Percentiles rank a stretch among this genome's conserved stretches.
Conservation (phyloP, 64 coral and sea anemone genomes). For the Exaiptasia diaphana region DNA sequence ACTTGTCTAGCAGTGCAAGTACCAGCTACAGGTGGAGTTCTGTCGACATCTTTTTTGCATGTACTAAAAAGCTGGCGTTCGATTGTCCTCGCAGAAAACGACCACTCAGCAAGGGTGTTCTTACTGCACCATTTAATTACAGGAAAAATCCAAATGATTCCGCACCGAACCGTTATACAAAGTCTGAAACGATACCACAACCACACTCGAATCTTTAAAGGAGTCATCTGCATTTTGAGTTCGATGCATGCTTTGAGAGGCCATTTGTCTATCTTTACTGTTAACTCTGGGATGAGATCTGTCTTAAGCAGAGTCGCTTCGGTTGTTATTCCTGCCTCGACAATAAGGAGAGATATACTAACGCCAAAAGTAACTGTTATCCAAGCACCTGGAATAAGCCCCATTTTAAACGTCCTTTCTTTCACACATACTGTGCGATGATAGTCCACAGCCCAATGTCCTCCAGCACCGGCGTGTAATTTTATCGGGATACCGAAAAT, state of each 20-base stretch:
- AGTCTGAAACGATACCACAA: constrained; percentile 81
- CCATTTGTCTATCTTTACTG: constrained; percentile 80
- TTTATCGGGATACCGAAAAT: constrained; percentile 80
- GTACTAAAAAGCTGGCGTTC: constrained; percentile 70
- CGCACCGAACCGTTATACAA: constrained; percentile 61
- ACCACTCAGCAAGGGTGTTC: constrained; percentile 81
- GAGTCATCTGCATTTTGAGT: constrained; percentile 85
- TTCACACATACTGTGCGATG: constrained; percentile 64
- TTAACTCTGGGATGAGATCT: constrained; percentile 75
- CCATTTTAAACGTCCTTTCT: constrained; percentile 61
- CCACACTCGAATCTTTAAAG: constrained; percentile 80
- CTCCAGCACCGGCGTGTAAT: constrained; percentile 74
- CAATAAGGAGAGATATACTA: constrained; percentile 49
- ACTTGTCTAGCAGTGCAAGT: constrained; percentile 73
- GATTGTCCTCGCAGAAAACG: constrained; percentile 73
- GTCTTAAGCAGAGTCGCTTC: constrained; percentile 88
- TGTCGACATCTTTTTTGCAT: constrained; percentile 70
- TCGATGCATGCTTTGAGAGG: constrained; percentile 77
- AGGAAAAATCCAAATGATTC: constrained; percentile 49
- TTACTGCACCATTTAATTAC: constrained; percentile 76
- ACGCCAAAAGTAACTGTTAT: constrained; percentile 74
- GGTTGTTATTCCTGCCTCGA: constrained; percentile 87
- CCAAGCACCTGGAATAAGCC: constrained; percentile 85
- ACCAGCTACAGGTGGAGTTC: constrained; percentile 71
- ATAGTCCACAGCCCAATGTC: constrained; percentile 82